Base-by-base conservation (phyloP, 2,113 vertebrate genomes). In the Porphyrio hochstetteri region DNA sequence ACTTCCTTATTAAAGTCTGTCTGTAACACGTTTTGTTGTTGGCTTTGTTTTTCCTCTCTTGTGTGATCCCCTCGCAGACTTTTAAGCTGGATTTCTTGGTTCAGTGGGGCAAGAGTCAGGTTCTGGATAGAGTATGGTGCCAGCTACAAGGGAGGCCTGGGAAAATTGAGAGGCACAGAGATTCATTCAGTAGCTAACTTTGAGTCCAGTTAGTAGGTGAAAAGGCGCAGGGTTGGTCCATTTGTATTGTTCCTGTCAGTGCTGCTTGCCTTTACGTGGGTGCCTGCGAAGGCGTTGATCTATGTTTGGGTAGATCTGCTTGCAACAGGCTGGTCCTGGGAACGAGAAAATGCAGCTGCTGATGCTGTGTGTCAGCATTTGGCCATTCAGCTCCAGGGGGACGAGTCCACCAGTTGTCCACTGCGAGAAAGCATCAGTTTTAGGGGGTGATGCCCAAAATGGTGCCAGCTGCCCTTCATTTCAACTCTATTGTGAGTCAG, bases 361-460 rank as follows among this genome's bases (percentile, higher is more conserved):
- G 5, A n/a, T 19, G 21, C 50, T 0, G 1, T 1, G 0, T 2
- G 0, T 31, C 50, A 69, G 24, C n/a, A 23, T 56, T 52, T 70
- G 25, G 23, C 46, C 17, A 20, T 36, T 74, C 31, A 46, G 56
- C 13, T 15, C 8, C 0, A 0, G 52, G 44, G 44, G 44, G 17
- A 46, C 17, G 44, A 55, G 50, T 10, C 36, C 33, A 52, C 24
- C 33, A 35, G 33, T 19, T 44, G 24, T 33, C 48, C 3, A 6
- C 29, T 69, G 61, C 2, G 69, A 60, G 31, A 72, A 90, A 17
- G 4, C 28, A 19, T 13, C 35, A 74, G 18, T n/a, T 65, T 64
- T 14, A 44, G 19, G 31, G 16, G 21, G 16, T 9, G 36, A 94
- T 71, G 52, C 48, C 29, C 28, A 36, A 40, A 90, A 56, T 84